Evolutionary conservation across 1,140 invertebrate genomes (phyloP), one percentile per base, ranked within the genome.

Genomic region (Spodoptera litura): DNA sequence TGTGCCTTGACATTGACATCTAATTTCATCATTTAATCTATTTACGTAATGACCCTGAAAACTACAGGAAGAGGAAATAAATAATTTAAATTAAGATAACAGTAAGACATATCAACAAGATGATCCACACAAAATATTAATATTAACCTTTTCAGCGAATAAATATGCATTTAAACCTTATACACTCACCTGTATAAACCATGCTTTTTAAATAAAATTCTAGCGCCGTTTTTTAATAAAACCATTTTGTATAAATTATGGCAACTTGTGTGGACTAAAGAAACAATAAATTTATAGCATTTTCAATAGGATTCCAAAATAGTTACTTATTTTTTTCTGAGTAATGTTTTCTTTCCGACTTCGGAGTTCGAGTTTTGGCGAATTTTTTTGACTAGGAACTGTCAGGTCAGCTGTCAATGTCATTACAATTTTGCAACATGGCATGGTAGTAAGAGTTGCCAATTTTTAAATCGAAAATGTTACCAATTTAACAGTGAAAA

Each of bases 11-110:
- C 90, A 89, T 66, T 94, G 90, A 88, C 87, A 88, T 56, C 74
- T 74, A 78, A 70, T 79, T 74, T 80, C 74, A 64, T 83, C 81
- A 84, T 74, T 76, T 79, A 80, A 31, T 89, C 85, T 92, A 94
- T 93, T 94, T 93, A 88, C 84, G 90, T 89, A 90, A 91, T 92
- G 91, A 91, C 93, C 91, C 91, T 94, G 93, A 92, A 93, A 92
- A 88, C 93, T 93, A 79, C 8, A 86, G 77, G 78, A 84, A 86
- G 77, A 74, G 20, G 51, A 44, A 44, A 25, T 31, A 64, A 64
- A 64, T 71, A 56, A 31, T 68, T 74, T 55, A 56, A 52, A 52
- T 51, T 68, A 2, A 79, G 13, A 2, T 49, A 20, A n/a, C 15
- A 12, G 44, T 20, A 13, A 71, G 55, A 10, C 4, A 53, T 56